These are phyloP conservation scores for Gavialis gangeticus DNA, from an alignment of 2,113 vertebrate species.

Conservation along the genomic window DNA sequence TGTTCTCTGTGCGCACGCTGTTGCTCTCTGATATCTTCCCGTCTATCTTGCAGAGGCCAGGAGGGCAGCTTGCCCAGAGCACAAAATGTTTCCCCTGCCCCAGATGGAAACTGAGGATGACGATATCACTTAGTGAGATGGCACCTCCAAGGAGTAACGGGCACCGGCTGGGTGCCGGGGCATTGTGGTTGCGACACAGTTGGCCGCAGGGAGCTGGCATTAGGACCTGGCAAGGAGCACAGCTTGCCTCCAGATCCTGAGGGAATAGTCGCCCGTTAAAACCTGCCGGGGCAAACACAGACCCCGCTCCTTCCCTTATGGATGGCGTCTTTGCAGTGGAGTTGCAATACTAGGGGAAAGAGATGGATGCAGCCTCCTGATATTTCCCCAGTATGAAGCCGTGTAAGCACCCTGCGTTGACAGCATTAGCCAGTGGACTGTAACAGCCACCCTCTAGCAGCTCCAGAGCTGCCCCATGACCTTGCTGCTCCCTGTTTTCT, in stretches of 20 bases:
- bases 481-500: neutral
- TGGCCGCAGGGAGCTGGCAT: neutral
- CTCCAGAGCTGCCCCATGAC: neutral
- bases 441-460: neutral
- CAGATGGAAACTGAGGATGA: neutral
- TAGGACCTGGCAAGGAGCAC: neutral
- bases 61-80: neutral
- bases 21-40: accelerated
- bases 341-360: neutral
- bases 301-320: neutral
- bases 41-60: neutral
- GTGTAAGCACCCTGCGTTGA: neutral
- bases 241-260: neutral
- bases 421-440: neutral
- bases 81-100: neutral
- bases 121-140: neutral
- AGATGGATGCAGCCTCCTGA: neutral
- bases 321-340: neutral
- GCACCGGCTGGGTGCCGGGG: neutral
- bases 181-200: neutral
- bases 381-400: neutral
- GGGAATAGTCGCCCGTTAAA: neutral
- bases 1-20: neutral
- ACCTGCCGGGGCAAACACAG: neutral
- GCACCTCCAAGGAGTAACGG: no score